Evolutionary conservation across 1,140 invertebrate genomes (phyloP), one percentile per base, ranked within the genome.

Genomic region (honey bee (Apis mellifera)): DNA sequence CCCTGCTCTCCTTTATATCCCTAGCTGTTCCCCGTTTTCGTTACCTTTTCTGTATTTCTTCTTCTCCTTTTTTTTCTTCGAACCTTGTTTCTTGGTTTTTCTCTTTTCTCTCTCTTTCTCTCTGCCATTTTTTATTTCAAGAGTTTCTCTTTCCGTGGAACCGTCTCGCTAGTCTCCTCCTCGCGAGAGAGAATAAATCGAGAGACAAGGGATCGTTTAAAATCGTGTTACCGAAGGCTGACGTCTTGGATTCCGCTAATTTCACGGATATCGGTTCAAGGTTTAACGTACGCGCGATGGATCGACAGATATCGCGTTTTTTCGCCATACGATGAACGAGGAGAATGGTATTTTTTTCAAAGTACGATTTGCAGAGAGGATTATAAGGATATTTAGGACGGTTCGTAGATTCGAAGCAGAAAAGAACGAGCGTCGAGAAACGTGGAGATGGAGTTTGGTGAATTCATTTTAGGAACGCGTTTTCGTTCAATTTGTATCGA

Each of bases 1-100:
- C 80, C 79, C 66, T 68, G 75, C 79, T 69, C 86, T 84, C 88
- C 86, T 86, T 89, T 86, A 86, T 90, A 90, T 79, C 84, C 70
- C 64, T 55, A 65, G 81, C 79, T 69, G 74, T 86, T 69, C 80
- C 65, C 70, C 50, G 60, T 59, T 54, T 59, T 74, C 71, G 59
- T 65, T 82, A 26, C 72, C 59, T 89, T 86, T 84, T 73, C 76
- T 77, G 73, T 66, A 85, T 75, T 82, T 69, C 79, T 86, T 82
- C 78, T 82, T 82, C 9, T 17, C 11, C 23, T 59, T 60, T 66
- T 60, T n/a, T 17, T 55, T 15, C 85, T 74, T 68, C 75, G 71
- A 80, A 81, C 77, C 85, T 87, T 88, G 85, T 85, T 26, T 3
- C 65, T 12, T n/a, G 15, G 15, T 59, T 19, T 52, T 32, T n/a